Evolutionary conservation across 2,113 vertebrate genomes (phyloP).

Genomic region (Megaceryle torquata): DNA sequence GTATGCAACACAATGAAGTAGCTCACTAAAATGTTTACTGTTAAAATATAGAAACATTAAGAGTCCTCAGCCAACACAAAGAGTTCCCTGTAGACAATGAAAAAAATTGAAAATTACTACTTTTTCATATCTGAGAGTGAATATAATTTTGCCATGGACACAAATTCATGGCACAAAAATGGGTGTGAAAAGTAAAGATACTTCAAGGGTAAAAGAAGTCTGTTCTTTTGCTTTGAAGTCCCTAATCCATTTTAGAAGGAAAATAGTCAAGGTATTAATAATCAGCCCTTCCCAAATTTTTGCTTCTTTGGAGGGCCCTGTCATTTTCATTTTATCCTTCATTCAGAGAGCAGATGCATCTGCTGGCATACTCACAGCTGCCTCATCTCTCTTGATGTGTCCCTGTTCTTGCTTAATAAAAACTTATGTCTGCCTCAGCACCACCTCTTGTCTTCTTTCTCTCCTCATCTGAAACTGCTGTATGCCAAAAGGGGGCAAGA

Average conservation of each 20-base stretch:
- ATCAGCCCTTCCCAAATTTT: not conserved
- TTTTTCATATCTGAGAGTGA: not conserved
- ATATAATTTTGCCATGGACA: not conserved
- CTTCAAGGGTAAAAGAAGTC: not conserved
- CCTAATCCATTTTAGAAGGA: not conserved
- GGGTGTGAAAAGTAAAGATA: not conserved
- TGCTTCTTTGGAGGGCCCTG: not conserved
- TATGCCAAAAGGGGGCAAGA: slow-evolving; percentile 12
- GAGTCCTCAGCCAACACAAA: not conserved
- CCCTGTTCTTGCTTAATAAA: slow-evolving; percentile 25
- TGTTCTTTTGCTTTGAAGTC: not conserved
- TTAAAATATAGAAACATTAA: not conserved
- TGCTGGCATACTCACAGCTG: slow-evolving; percentile 4
- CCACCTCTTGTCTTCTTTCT: slow-evolving; percentile 24
- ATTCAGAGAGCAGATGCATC: slow-evolving; percentile 26
- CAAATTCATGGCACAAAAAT: not conserved
- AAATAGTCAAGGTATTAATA: not conserved
- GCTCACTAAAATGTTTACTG: not conserved
- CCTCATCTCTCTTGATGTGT: slow-evolving; percentile 4
- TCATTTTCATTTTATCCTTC: slow-evolving; percentile 20
- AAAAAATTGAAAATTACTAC: not conserved
- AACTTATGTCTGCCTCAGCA: not conserved
- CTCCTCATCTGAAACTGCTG: not conserved
- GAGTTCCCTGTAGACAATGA: not conserved
- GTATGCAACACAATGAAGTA: not conserved